Conservation (phyloP, 1,140 invertebrate species). For the Macrobrachium nipponense region DNA sequence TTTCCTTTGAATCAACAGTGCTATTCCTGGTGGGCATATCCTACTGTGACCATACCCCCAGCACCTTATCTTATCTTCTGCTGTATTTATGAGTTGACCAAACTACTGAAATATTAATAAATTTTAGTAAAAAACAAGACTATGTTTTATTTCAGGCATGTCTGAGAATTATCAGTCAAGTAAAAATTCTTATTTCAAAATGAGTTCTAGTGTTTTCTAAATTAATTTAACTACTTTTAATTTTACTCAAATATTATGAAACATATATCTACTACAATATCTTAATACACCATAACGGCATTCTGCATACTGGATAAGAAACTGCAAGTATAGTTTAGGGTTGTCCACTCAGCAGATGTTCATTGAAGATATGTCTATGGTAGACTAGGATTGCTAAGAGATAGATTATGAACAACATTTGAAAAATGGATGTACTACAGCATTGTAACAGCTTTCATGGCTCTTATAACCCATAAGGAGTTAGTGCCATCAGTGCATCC, state of each 20-base stretch:
- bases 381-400: no score
- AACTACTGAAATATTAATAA: constrained; percentile 60
- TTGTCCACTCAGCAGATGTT: no score
- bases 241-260: neutral
- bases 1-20: constrained; percentile 2
- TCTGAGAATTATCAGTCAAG: neutral
- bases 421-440: no score
- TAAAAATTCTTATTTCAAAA: neutral
- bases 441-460: no score
- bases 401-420: no score
- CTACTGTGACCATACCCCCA: constrained; percentile 13
- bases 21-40: constrained; percentile 21
- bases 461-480: no score
- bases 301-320: no score
- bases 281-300: neutral
- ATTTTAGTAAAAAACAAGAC: constrained; percentile 46
- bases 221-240: no score
- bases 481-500: no score
- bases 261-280: neutral
- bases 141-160: neutral
- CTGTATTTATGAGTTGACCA: constrained; percentile 62
- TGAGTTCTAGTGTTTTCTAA: no score
- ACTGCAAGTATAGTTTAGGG: no score
- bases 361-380: no score
- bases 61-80: constrained; percentile 43